These are phyloP conservation scores for Heliothis virescens DNA, from an alignment of 1,140 invertebrate species.

Conservation along the genomic window DNA sequence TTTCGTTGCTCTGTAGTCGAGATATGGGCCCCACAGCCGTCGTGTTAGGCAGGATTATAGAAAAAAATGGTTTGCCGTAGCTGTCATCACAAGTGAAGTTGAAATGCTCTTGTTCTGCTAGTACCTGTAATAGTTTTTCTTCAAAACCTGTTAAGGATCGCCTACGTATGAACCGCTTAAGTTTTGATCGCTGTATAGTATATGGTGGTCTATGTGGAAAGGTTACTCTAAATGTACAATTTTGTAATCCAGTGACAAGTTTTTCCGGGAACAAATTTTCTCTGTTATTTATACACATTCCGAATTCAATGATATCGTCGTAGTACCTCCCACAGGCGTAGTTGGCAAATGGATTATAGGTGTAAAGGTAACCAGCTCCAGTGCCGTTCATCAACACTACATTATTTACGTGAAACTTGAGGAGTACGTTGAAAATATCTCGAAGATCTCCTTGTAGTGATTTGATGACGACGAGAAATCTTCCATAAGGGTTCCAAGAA, in stretches of 20 bases:
- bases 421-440: slow-evolving; percentile 58
- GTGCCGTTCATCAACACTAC: slow-evolving; percentile 49
- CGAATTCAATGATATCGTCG: slow-evolving; percentile 32
- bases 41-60: too few relatives aligned
- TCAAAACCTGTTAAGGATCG: too few relatives aligned
- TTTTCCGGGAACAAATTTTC: slow-evolving; percentile 59
- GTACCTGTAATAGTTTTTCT: too few relatives aligned
- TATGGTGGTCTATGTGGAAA: slow-evolving; percentile 66
- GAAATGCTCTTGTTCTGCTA: too few relatives aligned
- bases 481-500: too few relatives aligned
- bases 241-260: slow-evolving; percentile 46
- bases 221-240: slow-evolving; percentile 61
- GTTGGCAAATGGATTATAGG: slow-evolving; percentile 53
- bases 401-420: slow-evolving; percentile 36
- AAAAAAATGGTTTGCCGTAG: too few relatives aligned
- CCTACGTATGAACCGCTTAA: too few relatives aligned
- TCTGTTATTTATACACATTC: slow-evolving; percentile 22
- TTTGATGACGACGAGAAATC: too few relatives aligned
- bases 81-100: too few relatives aligned
- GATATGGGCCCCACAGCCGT: too few relatives aligned
- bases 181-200: slow-evolving; percentile 49
- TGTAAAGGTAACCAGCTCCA: slow-evolving; percentile 29
- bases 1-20: too few relatives aligned
- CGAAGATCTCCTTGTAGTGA: too few relatives aligned
- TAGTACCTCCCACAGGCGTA: slow-evolving; percentile 52